These are phyloP conservation scores for Taphrorychus bicolor DNA, from an alignment of 2,888 invertebrate genomes.

Conservation along the genomic window DNA sequence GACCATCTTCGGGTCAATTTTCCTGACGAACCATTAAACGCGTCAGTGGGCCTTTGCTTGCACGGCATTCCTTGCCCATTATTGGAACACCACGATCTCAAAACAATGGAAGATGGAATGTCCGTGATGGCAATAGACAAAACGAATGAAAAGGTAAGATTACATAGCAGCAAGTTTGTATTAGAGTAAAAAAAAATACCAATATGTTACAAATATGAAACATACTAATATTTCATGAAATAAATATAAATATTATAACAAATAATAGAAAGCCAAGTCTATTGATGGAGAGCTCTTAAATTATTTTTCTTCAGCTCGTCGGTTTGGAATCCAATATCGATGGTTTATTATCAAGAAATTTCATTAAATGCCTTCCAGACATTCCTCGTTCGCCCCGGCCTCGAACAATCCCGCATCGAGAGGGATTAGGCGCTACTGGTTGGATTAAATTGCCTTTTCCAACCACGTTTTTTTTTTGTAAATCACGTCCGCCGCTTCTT, in stretches of 20 bases:
- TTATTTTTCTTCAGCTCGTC: background rate
- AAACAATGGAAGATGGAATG: slow-evolving; percentile 76
- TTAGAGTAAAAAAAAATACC: too few species aligned
- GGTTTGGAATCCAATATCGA: slow-evolving; percentile 7
- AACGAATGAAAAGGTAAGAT: slow-evolving; percentile 66
- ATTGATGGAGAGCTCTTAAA: too few species aligned
- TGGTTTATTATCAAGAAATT: slow-evolving; percentile 15
- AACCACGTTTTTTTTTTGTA: background rate
- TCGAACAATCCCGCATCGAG: too few species aligned
- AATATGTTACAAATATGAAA: too few species aligned
- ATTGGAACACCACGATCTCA: slow-evolving; percentile 74
- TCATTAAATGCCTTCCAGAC: slow-evolving; percentile 50
- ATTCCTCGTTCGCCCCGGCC: slow-evolving; percentile 48
- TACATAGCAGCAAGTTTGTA: too few species aligned
- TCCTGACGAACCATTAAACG: slow-evolving; percentile 84
- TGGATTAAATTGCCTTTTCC: background rate
- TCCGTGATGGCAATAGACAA: slow-evolving; percentile 73
- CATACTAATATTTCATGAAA: too few species aligned
- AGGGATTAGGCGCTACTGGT: background rate
- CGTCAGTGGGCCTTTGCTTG: slow-evolving; percentile 75
- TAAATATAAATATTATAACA: too few species aligned
- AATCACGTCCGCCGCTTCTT: too few species aligned
- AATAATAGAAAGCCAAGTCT: too few species aligned
- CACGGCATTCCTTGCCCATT: slow-evolving; percentile 75
- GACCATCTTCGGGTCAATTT: slow-evolving; percentile 76